Evolutionary conservation across 2,888 invertebrate species (phyloP).

Genomic region (Caenorhabditis sinica): DNA sequence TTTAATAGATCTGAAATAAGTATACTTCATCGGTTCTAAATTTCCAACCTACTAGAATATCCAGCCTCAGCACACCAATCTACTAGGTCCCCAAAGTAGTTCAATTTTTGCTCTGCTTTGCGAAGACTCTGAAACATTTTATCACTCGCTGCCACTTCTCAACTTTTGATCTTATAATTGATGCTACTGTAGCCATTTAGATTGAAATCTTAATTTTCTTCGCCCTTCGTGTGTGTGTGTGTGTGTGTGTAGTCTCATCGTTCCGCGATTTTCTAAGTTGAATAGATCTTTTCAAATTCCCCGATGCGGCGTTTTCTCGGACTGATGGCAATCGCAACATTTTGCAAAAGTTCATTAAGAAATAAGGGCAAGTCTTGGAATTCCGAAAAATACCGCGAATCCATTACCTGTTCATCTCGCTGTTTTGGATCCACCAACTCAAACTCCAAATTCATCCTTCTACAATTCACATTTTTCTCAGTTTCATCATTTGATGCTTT

Average conservation of each 20-base stretch:
- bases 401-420: background rate
- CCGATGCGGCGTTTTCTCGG: too few species aligned
- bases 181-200: too few species aligned
- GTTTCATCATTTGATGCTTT: slow-evolving; percentile 16
- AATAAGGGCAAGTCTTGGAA: too few species aligned
- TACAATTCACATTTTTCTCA: slow-evolving; percentile 38
- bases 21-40: background rate
- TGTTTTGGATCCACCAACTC: slow-evolving; percentile 15
- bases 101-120: slow-evolving; percentile 29
- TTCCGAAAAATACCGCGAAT: too few species aligned
- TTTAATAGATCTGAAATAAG: slow-evolving; percentile 7
- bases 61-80: slow-evolving; percentile 46
- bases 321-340: background rate
- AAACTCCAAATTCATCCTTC: slow-evolving; percentile 36
- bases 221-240: too few species aligned
- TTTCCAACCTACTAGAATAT: background rate
- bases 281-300: too few species aligned
- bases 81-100: slow-evolving; percentile 32
- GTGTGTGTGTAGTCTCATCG: too few species aligned
- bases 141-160: too few species aligned
- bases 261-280: too few species aligned
- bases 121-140: background rate
- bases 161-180: too few species aligned
- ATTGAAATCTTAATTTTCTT: too few species aligned
- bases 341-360: background rate